These are phyloP conservation scores for Arrhopalites spinosus DNA, from an alignment of 2,888 invertebrate species.

Conservation along the genomic window DNA sequence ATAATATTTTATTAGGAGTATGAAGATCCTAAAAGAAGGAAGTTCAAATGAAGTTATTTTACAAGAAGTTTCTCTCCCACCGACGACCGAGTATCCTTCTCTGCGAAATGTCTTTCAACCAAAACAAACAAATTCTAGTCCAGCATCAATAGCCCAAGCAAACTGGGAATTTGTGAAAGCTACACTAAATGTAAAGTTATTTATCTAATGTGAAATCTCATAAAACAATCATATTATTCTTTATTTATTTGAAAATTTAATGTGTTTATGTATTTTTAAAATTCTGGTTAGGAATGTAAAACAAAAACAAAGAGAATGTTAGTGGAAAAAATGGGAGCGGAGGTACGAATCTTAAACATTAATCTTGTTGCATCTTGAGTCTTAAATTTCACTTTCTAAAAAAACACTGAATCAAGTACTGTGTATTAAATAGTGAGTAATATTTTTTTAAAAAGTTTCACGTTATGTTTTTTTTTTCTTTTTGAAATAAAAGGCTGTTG, in stretches of 20 bases:
- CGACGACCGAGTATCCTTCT: conserved; percentile 48
- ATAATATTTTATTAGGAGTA: conserved; percentile 40
- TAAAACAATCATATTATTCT: neutral
- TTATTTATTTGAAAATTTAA: neutral
- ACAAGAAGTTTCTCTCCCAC: conserved; percentile 48
- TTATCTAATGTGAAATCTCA: conserved; percentile 18
- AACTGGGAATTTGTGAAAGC: conserved; percentile 99
- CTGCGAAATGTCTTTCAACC: conserved; percentile 55
- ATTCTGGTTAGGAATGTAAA: conserved; percentile 75
- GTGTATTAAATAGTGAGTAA: no score
- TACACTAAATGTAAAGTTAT: conserved; percentile 76
- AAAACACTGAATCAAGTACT: no score
- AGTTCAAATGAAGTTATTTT: conserved; percentile 53
- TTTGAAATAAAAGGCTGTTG: conserved; percentile 84
- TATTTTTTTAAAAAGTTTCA: no score
- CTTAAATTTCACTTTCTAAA: no score
- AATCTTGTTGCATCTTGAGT: no score
- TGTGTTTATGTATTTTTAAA: neutral
- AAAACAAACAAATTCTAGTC: conserved; percentile 63
- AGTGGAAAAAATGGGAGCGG: conserved; percentile 97
- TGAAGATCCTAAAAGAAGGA: conserved; percentile 55
- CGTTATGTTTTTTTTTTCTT: no score
- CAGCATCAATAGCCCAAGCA: conserved; percentile 90
- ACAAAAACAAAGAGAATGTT: conserved; percentile 97
- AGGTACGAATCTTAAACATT: no score